Evolutionary conservation across 2,797 vertebrate genomes (phyloP), one percentile per base, ranked within the genome.

Genomic region (Acomys russatus): DNA sequence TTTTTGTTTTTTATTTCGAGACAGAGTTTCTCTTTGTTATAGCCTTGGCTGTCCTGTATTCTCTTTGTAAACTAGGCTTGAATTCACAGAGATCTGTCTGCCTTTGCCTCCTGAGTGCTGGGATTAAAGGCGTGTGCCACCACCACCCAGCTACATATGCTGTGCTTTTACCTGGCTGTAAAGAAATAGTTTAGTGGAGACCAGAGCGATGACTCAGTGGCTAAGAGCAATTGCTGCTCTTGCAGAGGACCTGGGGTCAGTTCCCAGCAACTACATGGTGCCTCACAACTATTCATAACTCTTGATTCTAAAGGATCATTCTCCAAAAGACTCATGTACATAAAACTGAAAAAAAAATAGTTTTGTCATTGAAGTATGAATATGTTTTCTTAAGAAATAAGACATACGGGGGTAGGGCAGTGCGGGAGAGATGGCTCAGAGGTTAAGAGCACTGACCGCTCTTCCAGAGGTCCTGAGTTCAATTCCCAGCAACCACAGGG

Each of bases 281-380:
- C 20, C 20, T 38, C n/a, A 38, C 70, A 73, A 38, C 70, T 35
- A 73, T 73, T 73, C 20, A 38, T 73, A 73, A 73, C 18, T 73
- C n/a, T 18, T 22, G 20, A 44, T 35, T 73, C 35, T 73, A 73
- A 38, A n/a, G 35, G 70, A 73, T 38, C 35, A 22, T 73, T 35
- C n/a, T 35, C n/a, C 70, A 35, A 71, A 71, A 71, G 33, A 71
- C 33, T 71, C 33, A n/a, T 17, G n/a, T 33, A 71, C 17, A 71
- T 71, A 35, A 71, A 71, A 35, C 17, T 71, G 70, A 35, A 71
- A 71, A 35, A 71, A n/a, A 51, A 79, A 5, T 38, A 79, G 20
- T 94, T 5, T 17, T 68, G n/a, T 94, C 54, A 61, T 76, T 94
- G 49, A 90, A 89, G n/a, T 88, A 76, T 3, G 17, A 88, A 28